A percentile compares a stretch with the other conserved stretches of the same genome.
phyloP scores from a whole-genome alignment of 2,113 vertebrate genomes.

The Cebidichthys violaceus region DNA sequence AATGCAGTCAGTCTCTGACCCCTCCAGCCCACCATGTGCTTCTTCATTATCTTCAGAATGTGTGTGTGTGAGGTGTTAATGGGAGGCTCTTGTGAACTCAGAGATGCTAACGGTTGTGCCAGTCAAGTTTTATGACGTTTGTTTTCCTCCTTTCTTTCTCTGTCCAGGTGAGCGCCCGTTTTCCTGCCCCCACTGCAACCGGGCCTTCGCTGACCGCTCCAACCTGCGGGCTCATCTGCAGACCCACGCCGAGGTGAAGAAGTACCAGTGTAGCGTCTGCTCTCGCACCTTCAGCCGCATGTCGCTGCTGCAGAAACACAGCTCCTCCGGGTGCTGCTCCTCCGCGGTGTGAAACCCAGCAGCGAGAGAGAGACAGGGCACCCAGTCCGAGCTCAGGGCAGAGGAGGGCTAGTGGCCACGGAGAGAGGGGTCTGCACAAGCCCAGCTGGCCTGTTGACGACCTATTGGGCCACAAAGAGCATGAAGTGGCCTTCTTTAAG shows the following conservation, averaged over 20 bases:
- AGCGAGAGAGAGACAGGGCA: slow-evolving; percentile 26
- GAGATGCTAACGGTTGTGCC: neutral
- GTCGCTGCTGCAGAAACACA: slow-evolving; percentile 96
- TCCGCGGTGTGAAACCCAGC: slow-evolving; percentile 74
- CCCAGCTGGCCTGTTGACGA: slow-evolving; percentile 53
- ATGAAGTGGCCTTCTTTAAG: slow-evolving; percentile 50
- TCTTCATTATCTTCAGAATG: slow-evolving; percentile 63
- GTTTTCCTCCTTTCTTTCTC: slow-evolving; percentile 29
- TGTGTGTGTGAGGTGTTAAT: slow-evolving; percentile 63
- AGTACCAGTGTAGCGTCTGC: slow-evolving; percentile 94
- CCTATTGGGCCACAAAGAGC: slow-evolving; percentile 52
- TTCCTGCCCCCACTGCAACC: slow-evolving; percentile 96
- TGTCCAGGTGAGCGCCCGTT: slow-evolving; percentile 93
- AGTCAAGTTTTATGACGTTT: slow-evolving; percentile 12
- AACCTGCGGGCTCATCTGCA: slow-evolving; percentile 98
- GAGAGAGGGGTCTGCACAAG: slow-evolving; percentile 24
- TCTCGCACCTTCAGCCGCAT: slow-evolving; percentile 97
- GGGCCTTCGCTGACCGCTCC: slow-evolving; percentile 96
- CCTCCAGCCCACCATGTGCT: slow-evolving; percentile 62
- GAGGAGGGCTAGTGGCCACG: slow-evolving; percentile 39
- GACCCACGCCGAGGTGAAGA: slow-evolving; percentile 97
- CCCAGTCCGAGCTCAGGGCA: slow-evolving; percentile 47
- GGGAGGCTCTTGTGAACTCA: slow-evolving; percentile 37
- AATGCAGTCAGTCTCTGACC: slow-evolving; percentile 72
- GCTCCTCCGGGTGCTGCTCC: slow-evolving; percentile 90